Evolutionary conservation across 2,113 vertebrate genomes (phyloP).

Genomic region (Epinephelus cyanopodus): DNA sequence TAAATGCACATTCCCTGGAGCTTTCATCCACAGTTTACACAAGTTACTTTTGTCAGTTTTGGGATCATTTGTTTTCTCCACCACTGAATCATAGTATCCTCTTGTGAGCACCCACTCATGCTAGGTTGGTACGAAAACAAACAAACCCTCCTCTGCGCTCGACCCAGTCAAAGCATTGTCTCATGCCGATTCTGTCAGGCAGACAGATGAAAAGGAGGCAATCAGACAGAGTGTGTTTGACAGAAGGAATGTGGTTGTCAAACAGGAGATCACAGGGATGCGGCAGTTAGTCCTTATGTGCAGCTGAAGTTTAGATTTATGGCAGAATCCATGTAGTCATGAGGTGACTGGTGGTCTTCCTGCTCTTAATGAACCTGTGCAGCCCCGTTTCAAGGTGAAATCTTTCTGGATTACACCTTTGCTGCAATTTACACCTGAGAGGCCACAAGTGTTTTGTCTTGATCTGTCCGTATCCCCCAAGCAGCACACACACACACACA

Average conservation of each 20-base stretch:
- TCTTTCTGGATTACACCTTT: neutral
- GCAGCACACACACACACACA: constrained; percentile 5
- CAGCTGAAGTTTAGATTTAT: neutral
- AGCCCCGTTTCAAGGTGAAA: neutral
- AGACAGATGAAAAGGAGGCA: neutral
- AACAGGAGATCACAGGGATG: neutral
- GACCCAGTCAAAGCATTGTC: constrained; percentile 6
- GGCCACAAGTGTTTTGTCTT: constrained; percentile 30
- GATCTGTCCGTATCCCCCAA: neutral
- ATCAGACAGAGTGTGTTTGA: neutral
- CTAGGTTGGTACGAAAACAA: constrained; percentile 22
- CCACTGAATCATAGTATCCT: constrained; percentile 32
- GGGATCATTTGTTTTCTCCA: constrained; percentile 22
- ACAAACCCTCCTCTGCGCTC: neutral
- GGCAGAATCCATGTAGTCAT: neutral
- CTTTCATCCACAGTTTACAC: neutral
- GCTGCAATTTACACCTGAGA: constrained; percentile 24
- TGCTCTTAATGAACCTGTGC: neutral
- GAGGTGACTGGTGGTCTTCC: neutral
- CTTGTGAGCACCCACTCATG: constrained; percentile 36
- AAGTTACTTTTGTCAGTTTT: constrained; percentile 5
- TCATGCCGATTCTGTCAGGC: neutral
- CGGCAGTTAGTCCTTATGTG: constrained; percentile 4
- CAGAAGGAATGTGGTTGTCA: neutral
- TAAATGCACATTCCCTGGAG: neutral